Percentiles rank a stretch among this genome's conserved stretches.
phyloP scores from a whole-genome alignment of 2,797 vertebrate genomes.

The Rhynchotus rufescens region DNA sequence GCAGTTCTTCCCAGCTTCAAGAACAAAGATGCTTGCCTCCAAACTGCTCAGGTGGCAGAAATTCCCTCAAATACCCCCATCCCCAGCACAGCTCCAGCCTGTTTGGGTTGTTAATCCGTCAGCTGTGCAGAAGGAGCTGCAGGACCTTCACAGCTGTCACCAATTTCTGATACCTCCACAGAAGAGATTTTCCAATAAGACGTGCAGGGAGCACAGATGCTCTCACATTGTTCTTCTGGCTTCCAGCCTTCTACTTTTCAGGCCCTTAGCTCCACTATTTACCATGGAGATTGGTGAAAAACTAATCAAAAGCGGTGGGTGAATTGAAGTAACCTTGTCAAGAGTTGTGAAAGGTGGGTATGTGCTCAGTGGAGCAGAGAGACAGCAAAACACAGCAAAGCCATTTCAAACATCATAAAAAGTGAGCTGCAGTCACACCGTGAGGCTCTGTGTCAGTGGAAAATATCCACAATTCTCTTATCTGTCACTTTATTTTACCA shows the following conservation, averaged over 20 bases:
- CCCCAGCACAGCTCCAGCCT: constrained; percentile 48
- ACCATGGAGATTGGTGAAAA: constrained; percentile 65
- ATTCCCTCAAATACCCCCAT: background rate
- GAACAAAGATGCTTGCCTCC: background rate
- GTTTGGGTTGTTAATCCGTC: background rate
- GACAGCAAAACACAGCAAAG: constrained; percentile 37
- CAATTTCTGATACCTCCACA: constrained; percentile 52
- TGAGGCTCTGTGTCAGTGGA: background rate
- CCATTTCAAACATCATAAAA: constrained; percentile 3
- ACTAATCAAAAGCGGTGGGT: constrained; percentile 42
- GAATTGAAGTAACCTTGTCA: constrained; percentile 60
- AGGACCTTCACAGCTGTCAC: constrained; percentile 50
- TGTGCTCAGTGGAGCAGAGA: constrained; percentile 13
- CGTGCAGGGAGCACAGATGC: constrained; percentile 51
- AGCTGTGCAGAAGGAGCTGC: background rate
- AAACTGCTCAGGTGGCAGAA: background rate
- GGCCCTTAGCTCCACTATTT: constrained; percentile 38
- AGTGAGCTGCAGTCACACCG: background rate
- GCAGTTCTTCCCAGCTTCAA: background rate
- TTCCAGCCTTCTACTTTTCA: constrained; percentile 1
- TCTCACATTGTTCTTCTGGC: constrained; percentile 46
- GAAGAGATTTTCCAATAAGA: constrained; percentile 12
- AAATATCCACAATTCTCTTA: background rate
- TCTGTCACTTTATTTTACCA: background rate
- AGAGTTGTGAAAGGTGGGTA: constrained; percentile 48